Evolutionary conservation across 2,797 vertebrate genomes (phyloP).

Genomic region (Acanthurus lineatus): DNA sequence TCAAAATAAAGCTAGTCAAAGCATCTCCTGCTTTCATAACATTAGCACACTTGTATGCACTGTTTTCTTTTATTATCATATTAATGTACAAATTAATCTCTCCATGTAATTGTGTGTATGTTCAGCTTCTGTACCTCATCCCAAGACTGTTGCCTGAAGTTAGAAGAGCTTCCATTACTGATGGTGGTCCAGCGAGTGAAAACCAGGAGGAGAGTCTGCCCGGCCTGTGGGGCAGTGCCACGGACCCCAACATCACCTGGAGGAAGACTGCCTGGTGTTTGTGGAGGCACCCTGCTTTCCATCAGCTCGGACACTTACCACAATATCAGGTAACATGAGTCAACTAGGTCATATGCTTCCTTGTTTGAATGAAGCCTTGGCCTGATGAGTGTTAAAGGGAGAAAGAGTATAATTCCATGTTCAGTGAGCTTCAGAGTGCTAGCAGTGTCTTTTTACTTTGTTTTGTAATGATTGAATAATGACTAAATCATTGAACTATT

Average conservation of each 20-base stretch:
- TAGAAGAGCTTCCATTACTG: conserved; percentile 50
- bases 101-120: neutral
- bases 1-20: neutral
- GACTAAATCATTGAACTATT: too few relatives aligned
- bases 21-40: neutral
- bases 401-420: neutral
- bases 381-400: neutral
- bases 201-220: neutral
- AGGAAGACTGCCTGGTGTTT: conserved; percentile 81
- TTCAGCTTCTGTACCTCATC: conserved; percentile 86
- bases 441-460: neutral
- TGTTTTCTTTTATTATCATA: neutral
- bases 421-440: neutral
- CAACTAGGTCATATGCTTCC: neutral
- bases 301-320: conserved; percentile 71
- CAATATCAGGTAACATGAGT: conserved; percentile 78
- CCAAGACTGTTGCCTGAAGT: conserved; percentile 86
- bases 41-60: neutral
- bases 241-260: conserved; percentile 66
- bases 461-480: too few relatives aligned
- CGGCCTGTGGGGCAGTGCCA: conserved; percentile 72
- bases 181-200: conserved; percentile 12
- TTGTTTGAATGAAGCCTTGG: neutral
- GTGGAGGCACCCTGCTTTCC: conserved; percentile 85
- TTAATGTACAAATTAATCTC: neutral